A percentile compares a stretch with the other conserved stretches of the same genome.
Evolutionary conservation across 2,888 invertebrate genomes (phyloP).

Genomic region (Dynastes maya): DNA sequence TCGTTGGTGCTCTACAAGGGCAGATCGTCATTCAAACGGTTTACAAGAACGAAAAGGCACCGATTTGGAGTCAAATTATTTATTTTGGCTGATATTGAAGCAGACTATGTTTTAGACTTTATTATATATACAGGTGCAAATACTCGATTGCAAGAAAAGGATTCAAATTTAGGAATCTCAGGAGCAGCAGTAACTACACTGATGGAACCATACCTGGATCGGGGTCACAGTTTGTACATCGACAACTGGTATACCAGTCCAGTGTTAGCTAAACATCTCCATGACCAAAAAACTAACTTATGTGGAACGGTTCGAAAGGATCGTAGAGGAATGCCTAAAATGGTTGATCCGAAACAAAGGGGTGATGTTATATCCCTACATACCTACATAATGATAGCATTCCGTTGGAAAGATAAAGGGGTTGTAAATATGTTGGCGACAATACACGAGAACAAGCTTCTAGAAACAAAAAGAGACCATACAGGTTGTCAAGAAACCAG

Average conservation of each 20-base stretch:
- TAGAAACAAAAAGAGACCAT: too few species aligned
- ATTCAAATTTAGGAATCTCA: conserved; percentile 53
- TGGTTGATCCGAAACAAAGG: too few species aligned
- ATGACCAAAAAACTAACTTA: conserved; percentile 52
- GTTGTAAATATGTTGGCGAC: too few species aligned
- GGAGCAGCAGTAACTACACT: conserved; percentile 55
- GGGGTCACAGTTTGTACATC: conserved; percentile 50
- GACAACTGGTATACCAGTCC: conserved; percentile 61
- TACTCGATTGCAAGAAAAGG: not conserved
- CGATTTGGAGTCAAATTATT: too few species aligned
- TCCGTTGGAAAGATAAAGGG: too few species aligned
- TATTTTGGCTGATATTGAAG: too few species aligned
- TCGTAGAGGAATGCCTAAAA: too few species aligned
- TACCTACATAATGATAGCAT: too few species aligned
- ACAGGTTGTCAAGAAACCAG: too few species aligned
- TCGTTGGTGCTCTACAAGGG: not conserved
- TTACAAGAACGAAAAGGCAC: not conserved
- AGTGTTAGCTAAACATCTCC: conserved; percentile 39
- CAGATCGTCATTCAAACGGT: not conserved
- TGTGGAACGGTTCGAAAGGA: conserved; percentile 50
- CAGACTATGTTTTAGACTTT: conserved; percentile 50
- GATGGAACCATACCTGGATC: conserved; percentile 52
- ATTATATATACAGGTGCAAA: conserved; percentile 56
- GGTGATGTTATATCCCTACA: too few species aligned
- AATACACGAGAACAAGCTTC: too few species aligned